Percentiles rank a stretch among this genome's conserved stretches.
Evolutionary conservation across 2,113 vertebrate species (phyloP).

Genomic region (Glaucidium brasilianum): DNA sequence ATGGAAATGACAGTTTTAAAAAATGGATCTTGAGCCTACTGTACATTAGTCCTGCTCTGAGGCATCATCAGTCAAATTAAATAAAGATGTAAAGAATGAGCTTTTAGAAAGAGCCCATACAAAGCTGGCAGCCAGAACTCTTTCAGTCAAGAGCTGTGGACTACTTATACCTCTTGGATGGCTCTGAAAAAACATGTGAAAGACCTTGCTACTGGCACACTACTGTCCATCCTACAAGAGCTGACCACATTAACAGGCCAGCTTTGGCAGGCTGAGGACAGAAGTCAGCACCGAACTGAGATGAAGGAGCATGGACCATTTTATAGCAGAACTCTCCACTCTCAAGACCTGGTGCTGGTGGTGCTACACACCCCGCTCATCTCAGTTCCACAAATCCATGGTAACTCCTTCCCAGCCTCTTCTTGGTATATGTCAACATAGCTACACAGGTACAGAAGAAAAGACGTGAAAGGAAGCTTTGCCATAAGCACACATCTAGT

Average conservation of each 20-base stretch:
- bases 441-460: background rate
- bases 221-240: background rate
- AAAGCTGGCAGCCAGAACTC: background rate
- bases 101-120: background rate
- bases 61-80: background rate
- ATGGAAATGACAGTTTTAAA: background rate
- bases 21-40: background rate
- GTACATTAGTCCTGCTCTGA: background rate
- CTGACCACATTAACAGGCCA: background rate
- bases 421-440: background rate
- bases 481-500: background rate
- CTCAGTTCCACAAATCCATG: background rate
- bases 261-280: background rate
- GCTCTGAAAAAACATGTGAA: background rate
- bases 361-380: background rate
- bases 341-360: background rate
- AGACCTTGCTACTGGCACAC: background rate
- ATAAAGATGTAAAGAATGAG: background rate
- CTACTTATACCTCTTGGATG: background rate
- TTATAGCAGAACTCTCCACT: background rate
- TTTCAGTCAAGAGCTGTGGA: background rate
- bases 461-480: background rate
- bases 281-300: background rate
- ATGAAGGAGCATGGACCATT: background rate
- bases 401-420: background rate